Evolutionary conservation across 2,797 vertebrate species (phyloP).

Genomic region (Phataginus tricuspis): DNA sequence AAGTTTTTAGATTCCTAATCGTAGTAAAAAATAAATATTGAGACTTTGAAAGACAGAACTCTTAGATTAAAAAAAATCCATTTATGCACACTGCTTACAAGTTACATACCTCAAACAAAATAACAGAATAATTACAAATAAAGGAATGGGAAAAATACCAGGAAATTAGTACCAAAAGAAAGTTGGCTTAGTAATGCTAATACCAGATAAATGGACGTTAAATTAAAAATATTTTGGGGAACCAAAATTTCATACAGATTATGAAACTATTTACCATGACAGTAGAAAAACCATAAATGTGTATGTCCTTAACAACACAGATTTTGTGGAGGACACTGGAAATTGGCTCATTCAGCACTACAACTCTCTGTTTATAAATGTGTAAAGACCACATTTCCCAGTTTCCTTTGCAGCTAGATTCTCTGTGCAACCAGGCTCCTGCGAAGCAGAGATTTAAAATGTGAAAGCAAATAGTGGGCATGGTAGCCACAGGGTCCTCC

Average conservation of each 20-base stretch:
- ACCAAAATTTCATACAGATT: not conserved
- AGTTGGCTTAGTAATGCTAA: not conserved
- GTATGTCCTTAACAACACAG: not conserved
- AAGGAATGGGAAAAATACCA: not conserved
- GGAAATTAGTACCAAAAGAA: constrained; percentile 20
- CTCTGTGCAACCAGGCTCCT: not conserved
- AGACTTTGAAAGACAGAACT: not conserved
- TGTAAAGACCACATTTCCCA: not conserved
- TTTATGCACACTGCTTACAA: not conserved
- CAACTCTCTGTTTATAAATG: not conserved
- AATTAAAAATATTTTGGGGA: constrained; percentile 42
- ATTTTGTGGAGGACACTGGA: not conserved
- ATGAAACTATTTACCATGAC: not conserved
- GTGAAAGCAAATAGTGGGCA: not conserved
- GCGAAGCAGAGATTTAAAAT: not conserved
- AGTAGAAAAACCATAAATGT: not conserved
- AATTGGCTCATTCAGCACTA: not conserved
- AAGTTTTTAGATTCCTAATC: not conserved
- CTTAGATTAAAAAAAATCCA: not conserved
- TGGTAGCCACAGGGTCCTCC: not conserved
- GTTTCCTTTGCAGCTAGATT: not conserved
- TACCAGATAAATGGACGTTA: not conserved
- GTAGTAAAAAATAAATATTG: not conserved
- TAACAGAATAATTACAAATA: not conserved
- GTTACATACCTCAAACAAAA: not conserved